Evolutionary conservation across 1,140 invertebrate species (phyloP).

Genomic region (Saccostrea cuccullata): DNA sequence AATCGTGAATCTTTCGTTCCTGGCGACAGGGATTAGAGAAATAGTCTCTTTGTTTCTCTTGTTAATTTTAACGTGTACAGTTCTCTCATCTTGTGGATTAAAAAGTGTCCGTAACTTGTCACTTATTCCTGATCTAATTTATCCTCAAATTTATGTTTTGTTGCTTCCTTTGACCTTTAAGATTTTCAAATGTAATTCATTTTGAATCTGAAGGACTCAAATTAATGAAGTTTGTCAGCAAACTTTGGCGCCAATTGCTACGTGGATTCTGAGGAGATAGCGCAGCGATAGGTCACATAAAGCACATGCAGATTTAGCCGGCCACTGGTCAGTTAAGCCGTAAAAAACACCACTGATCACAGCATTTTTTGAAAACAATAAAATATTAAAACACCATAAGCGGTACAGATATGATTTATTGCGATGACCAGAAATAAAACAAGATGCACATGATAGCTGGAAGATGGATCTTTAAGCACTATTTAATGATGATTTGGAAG

Average conservation of each 20-base stretch:
- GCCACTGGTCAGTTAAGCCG: neutral
- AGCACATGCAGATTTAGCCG: neutral
- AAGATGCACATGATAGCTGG: conserved; percentile 5
- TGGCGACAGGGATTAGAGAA: neutral
- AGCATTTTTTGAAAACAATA: conserved; percentile 4
- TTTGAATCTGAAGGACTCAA: neutral
- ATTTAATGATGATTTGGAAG: neutral
- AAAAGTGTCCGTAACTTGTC: neutral
- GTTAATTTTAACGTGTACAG: neutral
- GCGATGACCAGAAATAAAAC: neutral
- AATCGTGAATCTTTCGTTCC: neutral
- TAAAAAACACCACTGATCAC: conserved; percentile 4
- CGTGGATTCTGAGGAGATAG: neutral
- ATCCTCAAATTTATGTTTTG: conserved; percentile 10
- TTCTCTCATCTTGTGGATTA: neutral
- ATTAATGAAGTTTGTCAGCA: neutral
- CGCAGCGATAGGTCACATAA: neutral
- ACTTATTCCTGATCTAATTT: neutral
- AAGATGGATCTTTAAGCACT: neutral
- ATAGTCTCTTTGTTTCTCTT: neutral
- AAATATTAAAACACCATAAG: conserved; percentile 35
- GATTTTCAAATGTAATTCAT: neutral
- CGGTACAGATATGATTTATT: neutral
- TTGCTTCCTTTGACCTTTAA: neutral
- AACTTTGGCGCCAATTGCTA: neutral